These are phyloP conservation scores for Babylonia areolata DNA, from an alignment of 1,140 invertebrate species.

Conservation along the genomic window DNA sequence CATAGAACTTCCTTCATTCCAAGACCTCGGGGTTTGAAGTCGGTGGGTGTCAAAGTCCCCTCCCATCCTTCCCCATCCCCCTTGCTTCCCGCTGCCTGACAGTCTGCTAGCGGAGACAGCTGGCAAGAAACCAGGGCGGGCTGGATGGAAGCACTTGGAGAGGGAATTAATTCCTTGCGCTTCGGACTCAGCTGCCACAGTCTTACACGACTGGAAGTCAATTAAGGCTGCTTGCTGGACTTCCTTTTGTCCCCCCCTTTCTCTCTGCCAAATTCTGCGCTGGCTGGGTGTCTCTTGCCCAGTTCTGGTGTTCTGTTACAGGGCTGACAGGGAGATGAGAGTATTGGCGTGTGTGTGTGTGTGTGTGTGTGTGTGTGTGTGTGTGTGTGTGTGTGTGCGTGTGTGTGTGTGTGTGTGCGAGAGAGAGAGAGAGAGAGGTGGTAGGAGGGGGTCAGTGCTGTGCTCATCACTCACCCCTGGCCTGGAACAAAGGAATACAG, in stretches of 20 bases:
- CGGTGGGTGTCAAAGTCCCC: neutral
- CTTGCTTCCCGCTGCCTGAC: neutral
- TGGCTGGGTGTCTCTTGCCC: neutral
- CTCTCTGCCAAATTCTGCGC: neutral
- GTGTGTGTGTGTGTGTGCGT: no score
- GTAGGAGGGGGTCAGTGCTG: neutral
- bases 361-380: no score
- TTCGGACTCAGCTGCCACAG: neutral
- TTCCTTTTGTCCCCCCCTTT: neutral
- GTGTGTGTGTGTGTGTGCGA: no score
- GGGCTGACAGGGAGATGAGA: no score
- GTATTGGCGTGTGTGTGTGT: no score
- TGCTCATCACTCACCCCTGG: neutral
- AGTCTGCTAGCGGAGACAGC: neutral
- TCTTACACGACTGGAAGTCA: conserved; percentile 18
- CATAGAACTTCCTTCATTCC: no score
- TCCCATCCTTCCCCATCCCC: neutral
- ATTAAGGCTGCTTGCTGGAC: conserved; percentile 12
- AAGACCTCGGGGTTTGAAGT: neutral
- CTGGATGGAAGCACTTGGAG: neutral
- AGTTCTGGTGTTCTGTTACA: neutral
- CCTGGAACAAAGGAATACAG: neutral
- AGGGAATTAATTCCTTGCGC: neutral
- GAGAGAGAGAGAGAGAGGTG: no score
- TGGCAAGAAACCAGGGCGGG: neutral